Conservation (phyloP, 2,113 vertebrate species). For the Hemiprocne comata region DNA sequence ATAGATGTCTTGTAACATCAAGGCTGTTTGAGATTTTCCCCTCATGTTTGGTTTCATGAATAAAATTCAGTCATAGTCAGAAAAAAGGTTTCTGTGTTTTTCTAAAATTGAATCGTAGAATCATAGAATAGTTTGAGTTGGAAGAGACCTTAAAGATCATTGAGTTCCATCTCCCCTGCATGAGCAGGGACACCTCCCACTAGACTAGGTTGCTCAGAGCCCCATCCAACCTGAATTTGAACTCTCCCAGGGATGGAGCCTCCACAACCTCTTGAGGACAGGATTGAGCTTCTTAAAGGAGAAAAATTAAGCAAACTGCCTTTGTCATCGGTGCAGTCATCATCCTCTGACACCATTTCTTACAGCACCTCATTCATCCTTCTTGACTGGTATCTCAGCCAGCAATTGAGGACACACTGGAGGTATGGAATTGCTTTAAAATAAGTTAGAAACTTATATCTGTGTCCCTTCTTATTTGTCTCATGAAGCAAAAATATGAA, state of each 20-base stretch:
- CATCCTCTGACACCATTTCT: neutral
- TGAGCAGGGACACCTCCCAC: too few relatives aligned
- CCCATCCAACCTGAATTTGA: too few relatives aligned
- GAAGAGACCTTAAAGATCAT: too few relatives aligned
- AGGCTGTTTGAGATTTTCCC: neutral
- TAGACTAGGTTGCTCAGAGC: too few relatives aligned
- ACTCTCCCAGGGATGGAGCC: too few relatives aligned
- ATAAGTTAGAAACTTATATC: neutral
- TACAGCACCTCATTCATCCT: neutral
- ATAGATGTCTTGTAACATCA: neutral
- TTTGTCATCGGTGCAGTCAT: neutral
- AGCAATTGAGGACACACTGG: neutral
- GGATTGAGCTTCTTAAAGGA: neutral
- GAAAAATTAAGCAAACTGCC: neutral
- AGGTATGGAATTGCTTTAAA: neutral
- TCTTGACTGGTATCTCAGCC: neutral
- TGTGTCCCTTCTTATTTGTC: neutral
- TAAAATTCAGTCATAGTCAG: neutral
- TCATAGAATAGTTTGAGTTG: too few relatives aligned
- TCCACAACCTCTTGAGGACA: too few relatives aligned
- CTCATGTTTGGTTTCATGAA: neutral
- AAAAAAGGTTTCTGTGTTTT: neutral
- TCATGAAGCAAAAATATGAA: neutral
- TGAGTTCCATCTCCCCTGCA: too few relatives aligned
- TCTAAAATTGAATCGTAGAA: too few relatives aligned